Percentiles rank a stretch among this genome's conserved stretches.
Evolutionary conservation across 1,140 invertebrate genomes (phyloP).

Genomic region (Nylanderia fulva): DNA sequence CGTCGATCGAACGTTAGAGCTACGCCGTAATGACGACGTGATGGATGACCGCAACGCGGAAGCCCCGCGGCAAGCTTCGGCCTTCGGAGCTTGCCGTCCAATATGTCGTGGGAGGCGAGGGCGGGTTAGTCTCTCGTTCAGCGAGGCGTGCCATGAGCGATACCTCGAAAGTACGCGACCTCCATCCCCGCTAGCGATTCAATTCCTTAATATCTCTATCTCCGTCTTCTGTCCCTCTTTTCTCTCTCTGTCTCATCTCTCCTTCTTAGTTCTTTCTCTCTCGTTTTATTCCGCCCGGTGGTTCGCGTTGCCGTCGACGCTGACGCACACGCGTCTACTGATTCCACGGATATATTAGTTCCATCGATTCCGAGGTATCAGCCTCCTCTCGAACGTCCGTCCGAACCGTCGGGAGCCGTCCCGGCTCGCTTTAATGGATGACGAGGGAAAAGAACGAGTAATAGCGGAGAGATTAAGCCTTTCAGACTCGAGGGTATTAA

Average conservation of each 20-base stretch:
- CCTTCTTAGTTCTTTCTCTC: not conserved
- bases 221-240: slow-evolving; percentile 21
- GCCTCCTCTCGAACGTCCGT: slow-evolving; percentile 60
- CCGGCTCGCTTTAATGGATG: slow-evolving; percentile 64
- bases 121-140: slow-evolving; percentile 67
- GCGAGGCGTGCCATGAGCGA: slow-evolving; percentile 78
- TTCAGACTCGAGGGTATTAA: slow-evolving; percentile 68
- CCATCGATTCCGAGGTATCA: slow-evolving; percentile 74
- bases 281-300: not conserved
- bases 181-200: slow-evolving; percentile 64
- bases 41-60: slow-evolving; percentile 78
- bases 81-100: slow-evolving; percentile 64
- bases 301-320: slow-evolving; percentile 61
- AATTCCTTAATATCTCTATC: slow-evolving; percentile 76
- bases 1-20: slow-evolving; percentile 60
- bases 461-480: slow-evolving; percentile 73
- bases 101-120: slow-evolving; percentile 71
- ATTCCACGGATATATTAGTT: slow-evolving; percentile 78
- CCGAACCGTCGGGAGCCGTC: slow-evolving; percentile 58
- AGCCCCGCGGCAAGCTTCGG: slow-evolving; percentile 66
- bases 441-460: slow-evolving; percentile 64
- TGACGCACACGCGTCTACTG: slow-evolving; percentile 60
- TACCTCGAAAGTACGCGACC: slow-evolving; percentile 57
- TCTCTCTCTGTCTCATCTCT: slow-evolving; percentile 29
- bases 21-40: slow-evolving; percentile 78